Percentiles rank a stretch among this genome's conserved stretches.
Conservation (phyloP, 2,888 invertebrate species). For the Druceiella hillmani region DNA sequence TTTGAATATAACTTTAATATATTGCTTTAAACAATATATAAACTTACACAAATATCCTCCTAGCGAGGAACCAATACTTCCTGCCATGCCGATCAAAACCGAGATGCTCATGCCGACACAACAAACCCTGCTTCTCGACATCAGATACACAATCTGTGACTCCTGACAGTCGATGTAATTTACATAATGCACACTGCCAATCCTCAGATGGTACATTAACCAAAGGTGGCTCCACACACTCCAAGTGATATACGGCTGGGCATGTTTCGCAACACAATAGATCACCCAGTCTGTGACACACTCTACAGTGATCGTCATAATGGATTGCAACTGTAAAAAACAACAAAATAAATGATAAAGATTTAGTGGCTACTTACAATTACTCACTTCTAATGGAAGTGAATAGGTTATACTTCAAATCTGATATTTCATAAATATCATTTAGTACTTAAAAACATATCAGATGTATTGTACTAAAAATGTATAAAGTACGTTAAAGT, state of each 20-base stretch:
- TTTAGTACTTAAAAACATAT: no score
- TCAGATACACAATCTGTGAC: conserved; percentile 91
- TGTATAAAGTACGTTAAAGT: no score
- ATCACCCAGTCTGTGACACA: conserved; percentile 90
- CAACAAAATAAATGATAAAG: no score
- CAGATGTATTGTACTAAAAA: no score
- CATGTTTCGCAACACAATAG: conserved; percentile 97
- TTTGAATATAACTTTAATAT: no score
- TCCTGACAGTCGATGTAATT: conserved; percentile 85
- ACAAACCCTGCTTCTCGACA: conserved; percentile 84
- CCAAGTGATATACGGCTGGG: conserved; percentile 95
- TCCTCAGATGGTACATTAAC: conserved; percentile 94
- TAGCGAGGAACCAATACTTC: conserved; percentile 94
- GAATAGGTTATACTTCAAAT: no score
- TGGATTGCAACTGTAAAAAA: conserved; percentile 71
- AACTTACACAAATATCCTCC: conserved; percentile 90
- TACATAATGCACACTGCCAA: conserved; percentile 95
- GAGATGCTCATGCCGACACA: conserved; percentile 89
- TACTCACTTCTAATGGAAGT: no score
- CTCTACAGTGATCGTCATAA: conserved; percentile 89
- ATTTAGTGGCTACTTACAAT: no score
- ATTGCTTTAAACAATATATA: no score
- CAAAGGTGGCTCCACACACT: conserved; percentile 93
- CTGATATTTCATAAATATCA: no score
- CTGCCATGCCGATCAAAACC: conserved; percentile 95